Base-by-base conservation (phyloP, 2,797 vertebrate genomes). In the Eulemur rubriventer region DNA sequence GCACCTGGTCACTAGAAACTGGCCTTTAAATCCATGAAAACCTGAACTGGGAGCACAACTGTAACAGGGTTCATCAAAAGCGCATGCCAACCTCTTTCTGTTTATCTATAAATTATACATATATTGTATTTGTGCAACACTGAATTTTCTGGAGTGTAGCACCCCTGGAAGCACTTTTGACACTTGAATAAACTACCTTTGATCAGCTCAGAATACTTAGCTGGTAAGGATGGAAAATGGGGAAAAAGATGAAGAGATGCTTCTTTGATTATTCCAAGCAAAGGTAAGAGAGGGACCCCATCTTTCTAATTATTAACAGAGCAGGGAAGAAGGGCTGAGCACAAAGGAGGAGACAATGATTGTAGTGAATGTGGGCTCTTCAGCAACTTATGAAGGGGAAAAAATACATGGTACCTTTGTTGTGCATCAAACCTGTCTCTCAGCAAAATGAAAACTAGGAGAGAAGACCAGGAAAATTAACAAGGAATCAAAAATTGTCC, bases 101-200 rank as follows among this genome's bases (percentile, higher is more conserved):
- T 63, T 96, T 97, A 94, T 79, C 94, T 95, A 76, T 95, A 96
- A 96, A 90, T 97, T 96, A 97, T 80, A 82, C 46, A 89, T 50
- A 69, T 4, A 82, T 88, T 61, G 35, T 86, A 50, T 84, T 70
- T 63, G 55, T 7, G 28, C 6, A n/a, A 35, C 46, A 22, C 61
- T 75, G 89, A 50, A 92, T 94, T 90, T 95, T 90, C 93, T 85
- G 69, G 67, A 94, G 67, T 55, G 91, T 91, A 91, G 33, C 41
- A n/a, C 46, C 72, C 65, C 63, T 88, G 81, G 80, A 96, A 97
- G 87, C 73, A 91, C 26, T 75, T 96, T 92, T 95, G 96, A 96
- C 91, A 94, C 75, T 89, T 92, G 89, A 96, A 96, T 95, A 96
- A 97, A 95, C 89, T 92, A 63, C 84, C 82, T 97, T 96, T 97